Evolutionary conservation across 1,140 invertebrate species (phyloP).

Genomic region (Conus betulinus): DNA sequence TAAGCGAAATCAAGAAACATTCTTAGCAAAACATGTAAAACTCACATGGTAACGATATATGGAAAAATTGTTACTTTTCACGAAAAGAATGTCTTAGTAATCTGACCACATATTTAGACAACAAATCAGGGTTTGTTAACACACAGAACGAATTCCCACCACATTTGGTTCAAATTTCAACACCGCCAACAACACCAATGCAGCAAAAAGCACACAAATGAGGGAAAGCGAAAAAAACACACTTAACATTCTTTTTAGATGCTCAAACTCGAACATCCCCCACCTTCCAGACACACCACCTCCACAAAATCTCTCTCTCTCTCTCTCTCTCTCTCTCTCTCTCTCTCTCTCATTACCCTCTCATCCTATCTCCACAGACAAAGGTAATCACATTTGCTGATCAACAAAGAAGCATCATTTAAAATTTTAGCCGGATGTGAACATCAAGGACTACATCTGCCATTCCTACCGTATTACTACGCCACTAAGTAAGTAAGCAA

Average conservation of each 20-base stretch:
- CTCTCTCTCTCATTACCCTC: not conserved
- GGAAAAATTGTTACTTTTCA: not conserved
- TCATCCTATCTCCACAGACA: too few species aligned
- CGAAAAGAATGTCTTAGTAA: not conserved
- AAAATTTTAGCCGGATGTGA: too few species aligned
- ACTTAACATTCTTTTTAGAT: not conserved
- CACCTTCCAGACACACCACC: not conserved
- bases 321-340: conserved; percentile 10
- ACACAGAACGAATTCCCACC: not conserved
- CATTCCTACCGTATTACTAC: too few species aligned
- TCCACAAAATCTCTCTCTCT: not conserved
- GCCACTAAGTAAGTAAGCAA: too few species aligned
- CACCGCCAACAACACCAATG: not conserved
- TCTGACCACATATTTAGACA: not conserved
- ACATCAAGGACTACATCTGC: too few species aligned
- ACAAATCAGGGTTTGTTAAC: not conserved
- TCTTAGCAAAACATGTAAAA: not conserved
- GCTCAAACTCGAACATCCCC: not conserved
- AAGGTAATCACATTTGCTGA: too few species aligned
- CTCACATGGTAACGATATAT: not conserved
- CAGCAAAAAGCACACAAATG: not conserved
- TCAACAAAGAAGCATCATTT: too few species aligned
- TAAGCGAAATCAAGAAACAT: not conserved
- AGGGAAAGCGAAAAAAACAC: not conserved
- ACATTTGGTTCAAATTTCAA: not conserved